Conservation (phyloP, 2,797 vertebrate genomes). For the Myotis vivesi region DNA sequence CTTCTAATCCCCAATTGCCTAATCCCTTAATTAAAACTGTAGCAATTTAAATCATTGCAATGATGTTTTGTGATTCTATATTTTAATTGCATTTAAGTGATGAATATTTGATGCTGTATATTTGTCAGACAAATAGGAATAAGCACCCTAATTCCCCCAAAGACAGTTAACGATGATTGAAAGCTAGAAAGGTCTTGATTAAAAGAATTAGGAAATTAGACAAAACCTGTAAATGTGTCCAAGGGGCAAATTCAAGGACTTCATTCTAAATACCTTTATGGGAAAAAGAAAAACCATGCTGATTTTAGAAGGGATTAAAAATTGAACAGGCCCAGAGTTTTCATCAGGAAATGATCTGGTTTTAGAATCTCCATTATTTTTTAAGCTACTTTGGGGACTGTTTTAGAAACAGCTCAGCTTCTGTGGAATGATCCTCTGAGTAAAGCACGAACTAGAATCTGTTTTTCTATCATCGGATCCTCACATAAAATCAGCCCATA, state of each 20-base stretch:
- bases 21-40: slow-evolving; percentile 68
- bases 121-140: slow-evolving; percentile 68
- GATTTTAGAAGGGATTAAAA: slow-evolving; percentile 75
- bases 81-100: slow-evolving; percentile 74
- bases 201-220: slow-evolving; percentile 66
- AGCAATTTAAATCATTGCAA: slow-evolving; percentile 22
- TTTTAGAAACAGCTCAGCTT: slow-evolving; percentile 72
- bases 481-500: slow-evolving; percentile 44
- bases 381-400: slow-evolving; percentile 73
- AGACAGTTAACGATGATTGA: slow-evolving; percentile 65
- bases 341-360: slow-evolving; percentile 74
- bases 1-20: slow-evolving; percentile 54
- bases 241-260: slow-evolving; percentile 69
- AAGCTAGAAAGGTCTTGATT: slow-evolving; percentile 63
- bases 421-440: slow-evolving; percentile 57
- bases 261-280: slow-evolving; percentile 67
- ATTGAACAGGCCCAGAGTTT: slow-evolving; percentile 65
- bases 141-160: slow-evolving; percentile 50
- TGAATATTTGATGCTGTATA: slow-evolving; percentile 71
- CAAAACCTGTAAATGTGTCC: slow-evolving; percentile 66
- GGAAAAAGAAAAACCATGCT: slow-evolving; percentile 67
- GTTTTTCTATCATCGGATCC: slow-evolving; percentile 42
- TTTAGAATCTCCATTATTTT: slow-evolving; percentile 77
- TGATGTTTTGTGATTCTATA: slow-evolving; percentile 57
- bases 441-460: slow-evolving; percentile 50